Percentiles rank a stretch among this genome's conserved stretches.
phyloP scores from a whole-genome alignment of 2,888 invertebrate genomes.

The Invenusta paracnida region DNA sequence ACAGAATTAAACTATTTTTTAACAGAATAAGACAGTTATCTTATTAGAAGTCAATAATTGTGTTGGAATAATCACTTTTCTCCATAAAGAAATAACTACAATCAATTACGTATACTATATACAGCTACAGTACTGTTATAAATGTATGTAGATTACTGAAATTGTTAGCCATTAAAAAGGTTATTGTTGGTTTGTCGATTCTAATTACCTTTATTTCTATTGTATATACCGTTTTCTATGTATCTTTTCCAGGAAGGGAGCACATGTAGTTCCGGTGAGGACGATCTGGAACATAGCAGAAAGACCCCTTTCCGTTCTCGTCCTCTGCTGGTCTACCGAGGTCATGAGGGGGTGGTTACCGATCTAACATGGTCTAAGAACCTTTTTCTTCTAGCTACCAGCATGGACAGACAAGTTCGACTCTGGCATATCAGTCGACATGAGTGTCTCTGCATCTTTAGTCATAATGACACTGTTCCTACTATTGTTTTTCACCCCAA shows the following conservation, averaged over 20 bases:
- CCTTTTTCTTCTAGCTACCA: constrained; percentile 91
- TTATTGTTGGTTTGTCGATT: too few species aligned
- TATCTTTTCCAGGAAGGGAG: background rate
- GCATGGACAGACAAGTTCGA: constrained; percentile 79
- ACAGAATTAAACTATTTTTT: background rate
- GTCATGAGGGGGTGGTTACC: constrained; percentile 88
- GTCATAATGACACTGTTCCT: constrained; percentile 97
- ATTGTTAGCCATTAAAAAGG: too few species aligned
- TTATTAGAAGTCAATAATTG: background rate
- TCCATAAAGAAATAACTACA: too few species aligned
- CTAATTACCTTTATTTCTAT: too few species aligned
- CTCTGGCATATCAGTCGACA: constrained; percentile 94
- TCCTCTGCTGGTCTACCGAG: constrained; percentile 85
- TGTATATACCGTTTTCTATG: too few species aligned
- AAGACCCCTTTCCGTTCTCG: constrained; percentile 73
- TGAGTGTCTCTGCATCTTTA: constrained; percentile 95
- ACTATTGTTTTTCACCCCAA: constrained; percentile 96
- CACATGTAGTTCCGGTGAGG: constrained; percentile 35
- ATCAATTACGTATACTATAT: too few species aligned
- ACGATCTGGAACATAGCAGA: constrained; percentile 42
- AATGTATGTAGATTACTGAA: too few species aligned
- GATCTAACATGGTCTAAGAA: constrained; percentile 99
- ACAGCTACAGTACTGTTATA: too few species aligned
- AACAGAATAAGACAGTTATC: background rate
- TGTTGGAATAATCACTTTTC: too few species aligned